Evolutionary conservation across 2,888 invertebrate genomes (phyloP).

Genomic region (Pandemis corylana): DNA sequence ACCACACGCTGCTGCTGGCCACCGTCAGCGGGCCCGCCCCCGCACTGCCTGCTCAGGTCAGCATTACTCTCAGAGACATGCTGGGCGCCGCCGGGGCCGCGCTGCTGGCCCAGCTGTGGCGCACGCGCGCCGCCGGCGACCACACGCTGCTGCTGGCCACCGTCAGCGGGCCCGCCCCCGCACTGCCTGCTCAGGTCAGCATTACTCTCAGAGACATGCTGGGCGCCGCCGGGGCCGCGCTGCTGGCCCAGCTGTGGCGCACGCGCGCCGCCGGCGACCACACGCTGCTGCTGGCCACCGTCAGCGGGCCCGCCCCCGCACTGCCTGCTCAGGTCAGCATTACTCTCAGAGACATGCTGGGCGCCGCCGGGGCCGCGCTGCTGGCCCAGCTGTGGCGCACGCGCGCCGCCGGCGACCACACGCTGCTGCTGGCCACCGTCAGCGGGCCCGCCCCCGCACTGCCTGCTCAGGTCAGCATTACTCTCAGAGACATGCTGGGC

Average conservation of each 20-base stretch:
- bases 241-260: conserved; percentile 54
- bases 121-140: conserved; percentile 62
- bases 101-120: conserved; percentile 58
- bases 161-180: conserved; percentile 81
- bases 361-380: conserved; percentile 82
- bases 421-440: conserved; percentile 89
- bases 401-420: conserved; percentile 63
- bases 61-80: too few species aligned
- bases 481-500: too few species aligned
- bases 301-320: conserved; percentile 81
- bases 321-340: conserved; percentile 77
- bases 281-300: conserved; percentile 88
- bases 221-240: conserved; percentile 82
- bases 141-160: conserved; percentile 88
- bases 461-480: conserved; percentile 76
- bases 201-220: conserved; percentile 68
- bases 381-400: conserved; percentile 52
- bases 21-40: conserved; percentile 57
- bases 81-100: conserved; percentile 85
- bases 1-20: conserved; percentile 57
- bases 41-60: conserved; percentile 89
- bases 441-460: conserved; percentile 82
- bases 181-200: conserved; percentile 79
- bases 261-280: conserved; percentile 63
- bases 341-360: conserved; percentile 85